These are phyloP conservation scores for Smithornis capensis DNA, from an alignment of 2,113 vertebrate genomes.

Conservation along the genomic window DNA sequence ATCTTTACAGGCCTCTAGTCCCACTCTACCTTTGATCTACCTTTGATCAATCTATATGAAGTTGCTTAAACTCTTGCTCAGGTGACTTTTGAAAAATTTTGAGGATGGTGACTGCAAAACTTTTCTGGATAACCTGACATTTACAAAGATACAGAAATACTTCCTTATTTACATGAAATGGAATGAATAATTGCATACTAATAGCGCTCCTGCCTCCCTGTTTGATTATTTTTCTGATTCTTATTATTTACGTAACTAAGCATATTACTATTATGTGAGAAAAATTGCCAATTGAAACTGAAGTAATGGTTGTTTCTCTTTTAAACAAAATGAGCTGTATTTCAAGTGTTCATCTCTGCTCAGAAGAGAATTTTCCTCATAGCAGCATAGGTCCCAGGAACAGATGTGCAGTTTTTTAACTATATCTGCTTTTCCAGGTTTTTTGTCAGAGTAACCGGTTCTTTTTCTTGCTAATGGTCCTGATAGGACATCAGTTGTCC, in stretches of 20 bases:
- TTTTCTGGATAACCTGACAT: background rate
- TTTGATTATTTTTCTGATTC: background rate
- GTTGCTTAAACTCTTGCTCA: background rate
- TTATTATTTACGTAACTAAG: background rate
- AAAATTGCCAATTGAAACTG: background rate
- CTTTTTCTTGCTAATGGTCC: background rate
- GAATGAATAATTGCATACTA: background rate
- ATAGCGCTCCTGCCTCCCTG: rapidly evolving
- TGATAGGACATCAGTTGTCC: background rate
- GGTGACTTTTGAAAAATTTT: background rate
- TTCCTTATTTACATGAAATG: background rate
- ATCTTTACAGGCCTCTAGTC: background rate
- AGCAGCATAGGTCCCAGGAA: background rate
- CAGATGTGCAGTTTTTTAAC: background rate
- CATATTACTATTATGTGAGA: background rate
- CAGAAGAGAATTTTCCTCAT: background rate
- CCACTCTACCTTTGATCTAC: background rate
- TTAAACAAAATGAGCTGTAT: background rate
- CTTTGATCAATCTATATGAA: too few relatives aligned
- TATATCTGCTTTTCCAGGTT: background rate
- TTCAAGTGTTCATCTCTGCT: background rate
- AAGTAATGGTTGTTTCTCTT: background rate
- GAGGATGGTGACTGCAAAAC: background rate
- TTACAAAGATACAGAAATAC: background rate
- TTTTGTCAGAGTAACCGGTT: background rate